Evolutionary conservation across 1,140 invertebrate species (phyloP).

Genomic region (Cardiocondyla obscurior): DNA sequence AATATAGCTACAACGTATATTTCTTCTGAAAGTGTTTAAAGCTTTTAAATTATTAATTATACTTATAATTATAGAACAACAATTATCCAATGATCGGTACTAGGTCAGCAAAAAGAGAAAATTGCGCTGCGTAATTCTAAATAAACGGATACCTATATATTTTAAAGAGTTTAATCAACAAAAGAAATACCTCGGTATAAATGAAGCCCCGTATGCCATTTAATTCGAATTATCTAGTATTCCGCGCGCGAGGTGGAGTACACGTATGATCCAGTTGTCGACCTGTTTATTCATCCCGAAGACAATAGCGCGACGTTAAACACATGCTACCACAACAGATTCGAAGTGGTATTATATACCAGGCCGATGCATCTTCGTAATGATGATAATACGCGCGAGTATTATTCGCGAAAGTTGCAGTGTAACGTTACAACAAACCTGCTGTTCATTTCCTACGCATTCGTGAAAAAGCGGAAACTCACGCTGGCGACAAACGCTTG

Average conservation of each 20-base stretch:
- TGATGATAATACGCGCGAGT: not conserved
- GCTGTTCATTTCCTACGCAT: not conserved
- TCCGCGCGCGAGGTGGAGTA: not conserved
- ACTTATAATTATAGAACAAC: too few species aligned
- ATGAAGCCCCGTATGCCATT: not conserved
- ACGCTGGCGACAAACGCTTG: not conserved
- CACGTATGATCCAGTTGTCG: constrained; percentile 14
- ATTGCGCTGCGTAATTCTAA: too few species aligned
- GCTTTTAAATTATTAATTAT: not conserved
- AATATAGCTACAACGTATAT: not conserved
- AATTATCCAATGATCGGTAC: too few species aligned
- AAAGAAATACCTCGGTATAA: not conserved
- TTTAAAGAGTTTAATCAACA: not conserved
- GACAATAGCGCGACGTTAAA: constrained; percentile 15
- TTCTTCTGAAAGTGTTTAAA: not conserved
- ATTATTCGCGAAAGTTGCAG: constrained; percentile 43
- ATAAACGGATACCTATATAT: not conserved
- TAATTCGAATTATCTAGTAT: not conserved
- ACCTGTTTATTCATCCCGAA: constrained; percentile 5
- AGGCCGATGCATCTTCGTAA: not conserved
- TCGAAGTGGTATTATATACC: not conserved
- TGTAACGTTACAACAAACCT: not conserved
- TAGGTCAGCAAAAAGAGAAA: not conserved
- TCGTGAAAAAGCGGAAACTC: not conserved
- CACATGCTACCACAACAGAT: not conserved